Evolutionary conservation across 2,797 vertebrate genomes (phyloP).

Genomic region (Sylvilagus floridanus): DNA sequence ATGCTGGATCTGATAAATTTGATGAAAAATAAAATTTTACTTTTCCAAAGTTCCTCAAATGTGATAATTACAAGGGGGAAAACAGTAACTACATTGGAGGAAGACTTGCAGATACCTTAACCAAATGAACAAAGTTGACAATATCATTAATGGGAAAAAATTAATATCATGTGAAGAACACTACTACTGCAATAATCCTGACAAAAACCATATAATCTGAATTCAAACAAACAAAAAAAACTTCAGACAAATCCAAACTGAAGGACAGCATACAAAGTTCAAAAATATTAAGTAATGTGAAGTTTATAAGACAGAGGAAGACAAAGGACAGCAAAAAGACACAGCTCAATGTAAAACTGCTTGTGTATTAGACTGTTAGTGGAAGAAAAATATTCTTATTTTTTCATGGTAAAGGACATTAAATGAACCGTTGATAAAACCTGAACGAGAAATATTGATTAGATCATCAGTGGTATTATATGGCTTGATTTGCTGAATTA

Average conservation of each 20-base stretch:
- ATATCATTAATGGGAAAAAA: background rate
- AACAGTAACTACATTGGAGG: background rate
- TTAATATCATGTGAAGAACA: background rate
- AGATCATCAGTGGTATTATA: background rate
- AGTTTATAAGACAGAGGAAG: background rate
- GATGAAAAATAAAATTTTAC: background rate
- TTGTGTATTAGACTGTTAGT: background rate
- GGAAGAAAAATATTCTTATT: background rate
- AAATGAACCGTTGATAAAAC: background rate
- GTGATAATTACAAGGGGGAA: background rate
- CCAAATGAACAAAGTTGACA: background rate
- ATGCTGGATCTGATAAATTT: conserved; percentile 1
- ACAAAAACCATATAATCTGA: background rate
- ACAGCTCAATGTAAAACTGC: background rate
- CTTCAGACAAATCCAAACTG: conserved; percentile 22
- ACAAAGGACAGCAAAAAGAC: background rate
- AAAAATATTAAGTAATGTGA: conserved; percentile 14
- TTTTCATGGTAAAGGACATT: background rate
- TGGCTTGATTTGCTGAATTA: conserved; percentile 14
- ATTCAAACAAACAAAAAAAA: conserved; percentile 15
- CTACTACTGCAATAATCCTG: background rate
- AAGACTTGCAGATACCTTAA: background rate
- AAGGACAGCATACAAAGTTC: conserved; percentile 28
- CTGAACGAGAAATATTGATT: background rate
- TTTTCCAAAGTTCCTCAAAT: background rate